Conservation (phyloP, 2,888 invertebrate genomes). For the Apamea epomidion region DNA sequence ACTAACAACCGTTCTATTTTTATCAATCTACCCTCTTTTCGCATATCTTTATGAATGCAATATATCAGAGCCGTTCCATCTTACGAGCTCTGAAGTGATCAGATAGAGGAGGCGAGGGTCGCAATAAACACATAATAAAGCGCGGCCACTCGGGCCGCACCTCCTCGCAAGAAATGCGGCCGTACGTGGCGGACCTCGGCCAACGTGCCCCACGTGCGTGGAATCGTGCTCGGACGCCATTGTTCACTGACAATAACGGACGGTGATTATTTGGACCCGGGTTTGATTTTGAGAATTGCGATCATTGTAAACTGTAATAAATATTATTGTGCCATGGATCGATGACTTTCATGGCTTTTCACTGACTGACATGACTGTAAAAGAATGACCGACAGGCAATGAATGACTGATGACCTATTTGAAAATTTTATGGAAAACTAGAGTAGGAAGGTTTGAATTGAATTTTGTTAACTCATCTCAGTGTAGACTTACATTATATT, state of each 20-base stretch:
- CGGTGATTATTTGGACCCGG: constrained; percentile 50
- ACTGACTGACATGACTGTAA: neutral
- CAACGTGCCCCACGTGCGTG: constrained; percentile 66
- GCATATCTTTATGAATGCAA: constrained; percentile 67
- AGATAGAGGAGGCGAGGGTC: constrained; percentile 76
- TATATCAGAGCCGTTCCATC: constrained; percentile 70
- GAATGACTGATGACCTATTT: neutral
- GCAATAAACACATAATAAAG: constrained; percentile 84
- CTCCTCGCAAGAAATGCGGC: constrained; percentile 67
- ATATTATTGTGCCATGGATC: neutral
- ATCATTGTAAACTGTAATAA: constrained; percentile 14
- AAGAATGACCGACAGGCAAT: neutral
- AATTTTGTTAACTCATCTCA: neutral
- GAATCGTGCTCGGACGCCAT: constrained; percentile 52
- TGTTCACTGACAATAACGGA: constrained; percentile 46
- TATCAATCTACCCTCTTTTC: constrained; percentile 60
- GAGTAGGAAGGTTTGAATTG: too few species aligned
- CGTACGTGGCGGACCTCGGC: constrained; percentile 61
- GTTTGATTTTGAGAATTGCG: constrained; percentile 38
- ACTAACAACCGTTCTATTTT: constrained; percentile 61
- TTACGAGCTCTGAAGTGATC: constrained; percentile 76
- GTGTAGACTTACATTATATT: neutral
- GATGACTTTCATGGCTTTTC: neutral
- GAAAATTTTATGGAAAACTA: neutral
- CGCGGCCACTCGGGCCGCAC: constrained; percentile 65